Percentiles rank a stretch among this genome's conserved stretches.
Evolutionary conservation across 2,113 vertebrate genomes (phyloP).

Genomic region (Melanocharis versteri): DNA sequence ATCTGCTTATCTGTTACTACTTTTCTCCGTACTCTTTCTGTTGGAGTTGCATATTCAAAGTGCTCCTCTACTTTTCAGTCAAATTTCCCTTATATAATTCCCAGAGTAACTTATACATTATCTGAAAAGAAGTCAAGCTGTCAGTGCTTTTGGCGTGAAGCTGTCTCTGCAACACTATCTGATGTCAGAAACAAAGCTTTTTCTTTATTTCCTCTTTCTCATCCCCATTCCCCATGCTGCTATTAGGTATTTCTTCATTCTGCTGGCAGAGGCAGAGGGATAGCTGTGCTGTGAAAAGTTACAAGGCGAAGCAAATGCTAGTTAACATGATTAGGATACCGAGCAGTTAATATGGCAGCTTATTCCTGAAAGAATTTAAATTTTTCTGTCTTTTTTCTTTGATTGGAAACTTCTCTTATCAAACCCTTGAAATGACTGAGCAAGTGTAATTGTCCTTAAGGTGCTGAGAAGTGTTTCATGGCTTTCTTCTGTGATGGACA

Average conservation of each 20-base stretch:
- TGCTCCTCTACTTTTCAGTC: neutral
- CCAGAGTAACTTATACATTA: neutral
- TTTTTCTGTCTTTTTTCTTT: constrained; percentile 17
- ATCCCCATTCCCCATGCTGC: neutral
- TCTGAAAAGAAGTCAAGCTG: neutral
- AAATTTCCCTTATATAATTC: neutral
- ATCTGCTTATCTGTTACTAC: neutral
- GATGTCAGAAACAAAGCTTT: neutral
- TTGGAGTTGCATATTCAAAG: neutral
- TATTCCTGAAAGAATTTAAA: neutral
- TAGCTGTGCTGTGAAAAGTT: neutral
- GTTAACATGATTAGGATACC: neutral
- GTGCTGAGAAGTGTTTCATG: neutral
- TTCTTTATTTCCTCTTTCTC: neutral
- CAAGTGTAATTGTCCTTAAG: neutral
- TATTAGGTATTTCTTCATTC: neutral
- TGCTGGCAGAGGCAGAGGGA: neutral
- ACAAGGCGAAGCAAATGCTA: neutral
- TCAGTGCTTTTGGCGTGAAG: neutral
- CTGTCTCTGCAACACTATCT: neutral
- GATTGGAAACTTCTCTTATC: neutral
- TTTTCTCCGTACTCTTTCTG: neutral
- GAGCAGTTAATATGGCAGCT: neutral
- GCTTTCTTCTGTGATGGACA: neutral
- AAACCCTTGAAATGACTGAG: neutral